These are phyloP conservation scores for Lapara coniferarum DNA, from an alignment of 2,888 invertebrate genomes.

Conservation along the genomic window DNA sequence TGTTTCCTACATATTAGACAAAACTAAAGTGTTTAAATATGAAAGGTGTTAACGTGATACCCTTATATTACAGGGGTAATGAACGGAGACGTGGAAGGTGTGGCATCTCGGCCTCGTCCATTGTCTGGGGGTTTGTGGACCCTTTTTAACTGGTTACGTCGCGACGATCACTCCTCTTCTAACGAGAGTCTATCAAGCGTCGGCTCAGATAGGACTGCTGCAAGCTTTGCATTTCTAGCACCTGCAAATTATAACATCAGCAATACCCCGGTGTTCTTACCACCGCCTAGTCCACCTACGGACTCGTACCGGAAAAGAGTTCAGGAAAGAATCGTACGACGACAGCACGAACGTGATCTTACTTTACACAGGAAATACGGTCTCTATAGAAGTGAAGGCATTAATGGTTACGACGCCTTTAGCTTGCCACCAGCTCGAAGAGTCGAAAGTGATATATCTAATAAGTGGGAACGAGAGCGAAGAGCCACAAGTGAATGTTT, in stretches of 20 bases:
- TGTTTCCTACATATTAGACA: not conserved
- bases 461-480: constrained; percentile 66
- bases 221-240: constrained; percentile 87
- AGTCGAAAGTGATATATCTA: constrained; percentile 37
- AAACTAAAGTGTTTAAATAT: not conserved
- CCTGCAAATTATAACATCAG: constrained; percentile 79
- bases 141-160: constrained; percentile 89
- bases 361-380: constrained; percentile 87
- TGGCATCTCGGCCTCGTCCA: constrained; percentile 70
- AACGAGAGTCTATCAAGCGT: constrained; percentile 85
- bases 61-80: constrained; percentile 62
- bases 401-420: constrained; percentile 66
- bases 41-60: not conserved
- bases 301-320: constrained; percentile 86
- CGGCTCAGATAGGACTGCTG: constrained; percentile 88
- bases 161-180: constrained; percentile 73
- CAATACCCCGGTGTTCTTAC: constrained; percentile 65
- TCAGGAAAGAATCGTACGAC: constrained; percentile 82
- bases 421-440: constrained; percentile 62
- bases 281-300: constrained; percentile 83
- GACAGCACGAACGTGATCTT: constrained; percentile 84
- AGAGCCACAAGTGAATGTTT: constrained; percentile 86
- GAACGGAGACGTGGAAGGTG: constrained; percentile 61
- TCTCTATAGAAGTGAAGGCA: constrained; percentile 58
- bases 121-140: constrained; percentile 82